Evolutionary conservation across 2,113 vertebrate species (phyloP).

Genomic region (Diadophis punctatus): DNA sequence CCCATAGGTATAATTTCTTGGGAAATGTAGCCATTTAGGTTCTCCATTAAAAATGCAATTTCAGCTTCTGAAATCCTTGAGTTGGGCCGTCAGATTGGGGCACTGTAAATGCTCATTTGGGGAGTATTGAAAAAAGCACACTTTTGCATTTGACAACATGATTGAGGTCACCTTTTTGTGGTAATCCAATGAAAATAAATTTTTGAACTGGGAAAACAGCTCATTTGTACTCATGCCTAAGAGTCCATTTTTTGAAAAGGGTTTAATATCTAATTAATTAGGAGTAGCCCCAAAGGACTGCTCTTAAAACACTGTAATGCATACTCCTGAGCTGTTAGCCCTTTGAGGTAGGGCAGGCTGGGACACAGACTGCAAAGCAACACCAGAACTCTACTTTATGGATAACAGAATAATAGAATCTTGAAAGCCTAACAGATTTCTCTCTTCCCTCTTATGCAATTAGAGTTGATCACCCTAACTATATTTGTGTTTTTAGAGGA

Average conservation of each 20-base stretch:
- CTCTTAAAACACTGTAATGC: background rate
- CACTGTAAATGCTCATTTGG: background rate
- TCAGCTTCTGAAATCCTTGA: background rate
- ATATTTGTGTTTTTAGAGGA: background rate
- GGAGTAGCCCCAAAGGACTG: background rate
- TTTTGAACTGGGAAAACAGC: background rate
- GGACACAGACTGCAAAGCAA: background rate
- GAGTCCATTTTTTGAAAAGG: background rate
- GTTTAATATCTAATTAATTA: background rate
- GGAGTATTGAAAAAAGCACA: background rate
- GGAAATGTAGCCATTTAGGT: background rate
- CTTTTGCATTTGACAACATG: background rate
- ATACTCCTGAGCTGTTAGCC: background rate
- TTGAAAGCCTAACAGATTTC: background rate
- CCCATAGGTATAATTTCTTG: background rate
- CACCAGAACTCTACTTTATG: background rate
- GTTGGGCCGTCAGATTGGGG: background rate
- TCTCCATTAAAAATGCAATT: background rate
- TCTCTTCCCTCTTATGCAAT: background rate
- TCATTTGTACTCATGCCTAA: background rate
- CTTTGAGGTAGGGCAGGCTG: background rate
- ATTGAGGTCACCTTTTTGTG: background rate
- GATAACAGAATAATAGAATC: background rate
- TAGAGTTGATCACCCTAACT: background rate
- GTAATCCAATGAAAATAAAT: background rate